phyloP scores from a whole-genome alignment of 2,888 invertebrate genomes.

The Ypsolopha sequella region DNA sequence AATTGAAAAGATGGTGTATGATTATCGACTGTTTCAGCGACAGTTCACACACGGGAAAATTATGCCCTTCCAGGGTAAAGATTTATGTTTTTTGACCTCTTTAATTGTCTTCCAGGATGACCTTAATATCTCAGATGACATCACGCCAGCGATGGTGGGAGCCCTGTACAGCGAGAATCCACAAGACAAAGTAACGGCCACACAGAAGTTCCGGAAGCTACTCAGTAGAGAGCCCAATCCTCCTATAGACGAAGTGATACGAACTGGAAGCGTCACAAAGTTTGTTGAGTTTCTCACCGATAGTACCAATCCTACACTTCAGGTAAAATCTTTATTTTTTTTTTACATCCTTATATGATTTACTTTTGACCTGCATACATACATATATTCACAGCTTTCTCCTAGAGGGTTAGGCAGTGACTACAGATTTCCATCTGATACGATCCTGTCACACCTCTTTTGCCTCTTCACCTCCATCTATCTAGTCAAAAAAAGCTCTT shows the following conservation, averaged over 20 bases:
- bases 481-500: too few species aligned
- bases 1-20: too few species aligned
- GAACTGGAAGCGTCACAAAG: conserved; percentile 93
- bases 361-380: too few species aligned
- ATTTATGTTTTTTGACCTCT: conserved; percentile 6
- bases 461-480: too few species aligned
- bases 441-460: too few species aligned
- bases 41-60: background rate
- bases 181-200: conserved; percentile 86
- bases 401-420: too few species aligned
- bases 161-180: conserved; percentile 83
- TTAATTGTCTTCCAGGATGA: conserved; percentile 52
- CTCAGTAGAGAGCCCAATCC: conserved; percentile 96
- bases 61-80: background rate
- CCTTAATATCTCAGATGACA: conserved; percentile 59
- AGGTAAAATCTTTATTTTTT: conserved; percentile 64
- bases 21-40: too few species aligned
- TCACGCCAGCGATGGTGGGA: conserved; percentile 87
- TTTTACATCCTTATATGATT: background rate
- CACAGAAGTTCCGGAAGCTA: conserved; percentile 93
- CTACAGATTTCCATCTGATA: too few species aligned
- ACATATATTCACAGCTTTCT: too few species aligned
- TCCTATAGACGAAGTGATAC: conserved; percentile 96
- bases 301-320: conserved; percentile 85
- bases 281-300: conserved; percentile 93